A percentile compares a stretch with the other conserved stretches of the same genome.
These are phyloP conservation scores for Chionoecetes opilio DNA, from an alignment of 1,140 invertebrate genomes.

Conservation along the genomic window DNA sequence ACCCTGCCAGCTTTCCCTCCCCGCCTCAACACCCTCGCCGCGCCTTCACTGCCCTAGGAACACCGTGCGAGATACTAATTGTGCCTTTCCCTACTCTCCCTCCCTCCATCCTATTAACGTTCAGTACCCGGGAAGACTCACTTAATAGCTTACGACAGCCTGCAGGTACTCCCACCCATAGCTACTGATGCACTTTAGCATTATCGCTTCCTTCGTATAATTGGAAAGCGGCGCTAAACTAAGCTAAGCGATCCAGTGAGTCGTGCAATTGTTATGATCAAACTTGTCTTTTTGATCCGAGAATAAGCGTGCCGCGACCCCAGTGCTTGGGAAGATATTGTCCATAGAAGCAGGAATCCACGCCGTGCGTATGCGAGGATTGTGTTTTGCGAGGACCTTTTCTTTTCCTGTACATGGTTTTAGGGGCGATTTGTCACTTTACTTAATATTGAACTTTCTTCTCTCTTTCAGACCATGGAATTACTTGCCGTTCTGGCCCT, in stretches of 20 bases:
- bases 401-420: neutral
- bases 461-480: neutral
- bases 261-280: constrained; percentile 19
- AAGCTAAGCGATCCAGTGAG: neutral
- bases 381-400: neutral
- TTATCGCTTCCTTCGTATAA: constrained; percentile 17
- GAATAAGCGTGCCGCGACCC: neutral
- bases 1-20: neutral
- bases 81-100: constrained; percentile 11
- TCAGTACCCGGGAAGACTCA: constrained; percentile 12
- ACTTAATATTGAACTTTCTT: neutral
- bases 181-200: constrained; percentile 4
- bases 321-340: neutral
- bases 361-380: neutral
- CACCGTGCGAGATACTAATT: constrained; percentile 6
- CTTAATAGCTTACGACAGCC: constrained; percentile 19
- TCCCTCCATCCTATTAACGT: constrained; percentile 37
- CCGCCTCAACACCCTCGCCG: constrained; percentile 10
- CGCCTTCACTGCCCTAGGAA: constrained; percentile 24
- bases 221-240: neutral
- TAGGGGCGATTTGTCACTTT: neutral
- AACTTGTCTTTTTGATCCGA: constrained; percentile 20
- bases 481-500: neutral
- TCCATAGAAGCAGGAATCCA: neutral
- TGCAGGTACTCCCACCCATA: constrained; percentile 27